Evolutionary conservation across 2,888 invertebrate species (phyloP), one percentile per base, ranked within the genome.

Genomic region (Ornithoptera priamus): DNA sequence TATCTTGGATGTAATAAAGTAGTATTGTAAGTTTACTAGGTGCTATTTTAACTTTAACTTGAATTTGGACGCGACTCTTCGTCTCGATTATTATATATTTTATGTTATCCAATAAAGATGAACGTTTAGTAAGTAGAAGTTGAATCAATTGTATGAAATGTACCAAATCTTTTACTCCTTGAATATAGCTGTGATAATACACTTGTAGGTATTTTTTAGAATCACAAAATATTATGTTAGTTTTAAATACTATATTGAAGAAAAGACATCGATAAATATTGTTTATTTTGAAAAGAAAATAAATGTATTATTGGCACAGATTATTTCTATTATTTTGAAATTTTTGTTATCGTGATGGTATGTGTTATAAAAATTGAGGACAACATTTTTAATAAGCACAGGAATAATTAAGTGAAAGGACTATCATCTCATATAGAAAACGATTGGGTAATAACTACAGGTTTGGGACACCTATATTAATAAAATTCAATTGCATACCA

Each of bases 181-280:
- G 53, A 6, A 59, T 68, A 68, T 53, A 68, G 24, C 71, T 68
- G 71, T 71, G 68, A 66, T 68, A 69, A 69, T 62, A 65, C 22
- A n/a, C 6, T 53, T 53, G 36, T 66, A 69, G 46, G 57, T 62
- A 65, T 56, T n/a, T 36, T 63, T 59, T 64, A 64, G 20, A 15
- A 64, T 60, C 64, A 60, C 1, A 57, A 22, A 69, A 20, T 57
- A 7, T 65, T 53, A 59, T 50, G 2, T n/a, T 53, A n/a, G 0
- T 53, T 3, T 53, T n/a, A 53, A 1, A 6, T 53, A 6, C 6
- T 53, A n/a, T n/a, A n/a, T 7, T 53, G n/a, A n/a, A 18, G 18
- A 53, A 50, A 18, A n/a, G 53, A n/a, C n/a, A 53, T 18, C 53
- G 53, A 53, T 7, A 53, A 53, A 53, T 6, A 53, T 12, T 12